Conservation (phyloP, 2,113 vertebrate species). For the Erythrolamprus reginae region DNA sequence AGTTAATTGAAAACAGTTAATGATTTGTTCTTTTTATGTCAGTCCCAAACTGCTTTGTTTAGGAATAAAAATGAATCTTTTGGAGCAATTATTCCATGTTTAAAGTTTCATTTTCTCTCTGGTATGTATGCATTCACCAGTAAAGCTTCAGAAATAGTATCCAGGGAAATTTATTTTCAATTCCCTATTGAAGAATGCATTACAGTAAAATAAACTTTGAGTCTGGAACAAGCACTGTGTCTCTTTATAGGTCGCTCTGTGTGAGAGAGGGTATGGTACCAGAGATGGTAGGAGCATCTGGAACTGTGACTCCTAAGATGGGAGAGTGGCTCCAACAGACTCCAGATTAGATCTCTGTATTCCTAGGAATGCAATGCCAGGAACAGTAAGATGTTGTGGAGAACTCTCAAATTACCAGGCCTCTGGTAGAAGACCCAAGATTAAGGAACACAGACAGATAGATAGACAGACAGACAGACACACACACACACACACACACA, state of each 20-base stretch:
- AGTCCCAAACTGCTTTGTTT: background rate
- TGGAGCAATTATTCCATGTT: background rate
- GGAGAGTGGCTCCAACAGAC: background rate
- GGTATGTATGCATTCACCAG: background rate
- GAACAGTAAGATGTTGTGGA: no score
- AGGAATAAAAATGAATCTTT: background rate
- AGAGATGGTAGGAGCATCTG: background rate
- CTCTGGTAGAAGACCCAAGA: no score
- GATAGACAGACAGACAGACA: no score
- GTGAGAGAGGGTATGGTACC: background rate
- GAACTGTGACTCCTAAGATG: background rate
- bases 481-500: no score
- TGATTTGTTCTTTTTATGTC: background rate
- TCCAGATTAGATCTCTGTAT: background rate
- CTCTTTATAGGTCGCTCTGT: background rate
- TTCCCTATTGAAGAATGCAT: rapidly evolving
- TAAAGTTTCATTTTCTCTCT: background rate
- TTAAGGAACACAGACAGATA: no score
- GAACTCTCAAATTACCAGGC: no score
- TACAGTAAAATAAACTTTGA: background rate
- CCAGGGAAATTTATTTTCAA: background rate
- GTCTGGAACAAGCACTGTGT: background rate
- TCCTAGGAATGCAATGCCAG: no score
- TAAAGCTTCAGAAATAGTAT: background rate
- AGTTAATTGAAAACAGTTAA: background rate